These are phyloP conservation scores for Orientallactaga sibirica DNA, from an alignment of 2,797 vertebrate genomes.

Conservation along the genomic window DNA sequence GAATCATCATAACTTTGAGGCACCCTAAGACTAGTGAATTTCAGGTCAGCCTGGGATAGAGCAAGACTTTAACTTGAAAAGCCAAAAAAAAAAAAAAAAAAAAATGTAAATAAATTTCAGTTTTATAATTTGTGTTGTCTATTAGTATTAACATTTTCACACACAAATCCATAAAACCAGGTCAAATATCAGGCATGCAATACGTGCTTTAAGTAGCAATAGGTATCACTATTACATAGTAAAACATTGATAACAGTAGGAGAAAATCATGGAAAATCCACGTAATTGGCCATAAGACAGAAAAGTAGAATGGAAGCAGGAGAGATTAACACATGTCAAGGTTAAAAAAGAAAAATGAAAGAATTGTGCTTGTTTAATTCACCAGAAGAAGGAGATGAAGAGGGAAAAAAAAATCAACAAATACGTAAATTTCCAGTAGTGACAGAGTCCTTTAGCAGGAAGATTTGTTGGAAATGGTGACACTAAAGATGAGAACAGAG, in stretches of 20 bases:
- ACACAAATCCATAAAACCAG: neutral
- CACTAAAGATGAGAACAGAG: neutral
- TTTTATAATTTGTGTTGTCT: neutral
- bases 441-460: neutral
- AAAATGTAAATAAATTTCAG: neutral
- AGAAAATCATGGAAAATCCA: neutral
- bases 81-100: no score
- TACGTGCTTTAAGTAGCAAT: neutral
- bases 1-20: no score
- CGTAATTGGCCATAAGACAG: neutral
- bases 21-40: no score
- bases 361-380: neutral
- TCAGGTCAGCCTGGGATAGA: no score
- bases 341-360: neutral
- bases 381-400: neutral
- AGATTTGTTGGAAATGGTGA: conserved; percentile 19
- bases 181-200: neutral
- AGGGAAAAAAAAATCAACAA: neutral
- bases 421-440: neutral
- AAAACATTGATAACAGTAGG: neutral
- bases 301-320: neutral
- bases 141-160: neutral
- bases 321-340: neutral
- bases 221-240: neutral
- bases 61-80: no score